Evolutionary conservation across 2,888 invertebrate genomes (phyloP), one percentile per base, ranked within the genome.

Genomic region (Ganaspis brasiliensis): DNA sequence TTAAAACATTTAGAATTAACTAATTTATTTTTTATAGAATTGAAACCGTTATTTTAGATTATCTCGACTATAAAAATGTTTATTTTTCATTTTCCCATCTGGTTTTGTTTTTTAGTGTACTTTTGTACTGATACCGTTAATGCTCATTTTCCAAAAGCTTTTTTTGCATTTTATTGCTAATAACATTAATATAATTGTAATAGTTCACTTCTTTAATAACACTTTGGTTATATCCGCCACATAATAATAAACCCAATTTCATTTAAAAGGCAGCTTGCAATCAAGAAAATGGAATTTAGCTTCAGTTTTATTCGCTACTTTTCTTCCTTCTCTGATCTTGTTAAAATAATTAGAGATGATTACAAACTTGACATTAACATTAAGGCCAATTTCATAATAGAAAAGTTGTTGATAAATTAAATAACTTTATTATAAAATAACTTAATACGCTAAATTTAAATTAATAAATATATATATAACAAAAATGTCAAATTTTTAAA

Each of bases 241-340:
- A 49, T 49, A 6, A 16, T 49, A 49, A 49, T 49, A 49, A 49
- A 16, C 6, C 14, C 5, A 82, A 79, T 80, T 83, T 82, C 76
- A 63, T 77, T 74, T 57, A 57, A 73, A 45, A 57, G 74, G 37
- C 45, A 14, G 67, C 70, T 72, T 74, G 70, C 37, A 72, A 72
- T 74, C 49, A 74, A 73, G 75, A 78, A 71, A 74, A 78, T 78
- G 52, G 59, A 49, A 49, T 49, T 49, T 49, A 49, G 16, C 16
- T 49, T 49, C 16, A 49, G 16, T 49, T 49, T 49, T 49, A 49
- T 49, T 49, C 49, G 49, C 49, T 49, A 4, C 49, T 49, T 49
- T 49, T 49, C 49, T 49, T 16, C 49, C 49, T 16, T 16, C 16
- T 49, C 16, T 16, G 49, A 49, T 49, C 49, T 49, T 49, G 49